Conservation (phyloP, 2,888 invertebrate species). For the Lepas anatifera region DNA sequence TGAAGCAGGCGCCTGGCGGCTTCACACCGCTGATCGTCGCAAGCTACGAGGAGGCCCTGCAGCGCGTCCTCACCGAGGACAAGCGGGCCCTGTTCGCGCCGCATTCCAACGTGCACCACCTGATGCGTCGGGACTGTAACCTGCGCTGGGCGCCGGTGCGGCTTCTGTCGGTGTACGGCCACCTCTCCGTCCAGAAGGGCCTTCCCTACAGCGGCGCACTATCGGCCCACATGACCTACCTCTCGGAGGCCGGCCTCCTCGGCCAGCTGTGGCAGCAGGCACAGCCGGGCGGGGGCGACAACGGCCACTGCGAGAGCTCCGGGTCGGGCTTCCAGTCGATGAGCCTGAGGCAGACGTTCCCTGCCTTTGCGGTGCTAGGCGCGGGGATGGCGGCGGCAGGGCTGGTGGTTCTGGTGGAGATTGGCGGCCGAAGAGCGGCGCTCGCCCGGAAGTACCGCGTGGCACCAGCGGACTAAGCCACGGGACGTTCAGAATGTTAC, state of each 20-base stretch:
- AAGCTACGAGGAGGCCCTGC: background rate
- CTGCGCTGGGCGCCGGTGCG: background rate
- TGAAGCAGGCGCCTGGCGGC: background rate
- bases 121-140: background rate
- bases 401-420: background rate
- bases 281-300: background rate
- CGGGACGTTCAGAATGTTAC: no score
- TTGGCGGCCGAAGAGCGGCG: no score
- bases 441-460: no score
- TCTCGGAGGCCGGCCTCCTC: conserved; percentile 1
- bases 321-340: background rate
- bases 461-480: no score
- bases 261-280: background rate
- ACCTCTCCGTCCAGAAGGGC: background rate
- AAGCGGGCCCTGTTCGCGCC: background rate
- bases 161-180: background rate
- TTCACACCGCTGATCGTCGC: background rate
- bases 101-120: background rate
- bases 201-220: background rate
- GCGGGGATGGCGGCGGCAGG: background rate
- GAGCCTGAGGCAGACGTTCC: background rate
- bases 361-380: background rate
- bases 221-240: background rate
- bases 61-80: background rate
- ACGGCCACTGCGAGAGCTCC: background rate